Conservation (phyloP, 1,140 invertebrate species). For the Brachionus angularis region DNA sequence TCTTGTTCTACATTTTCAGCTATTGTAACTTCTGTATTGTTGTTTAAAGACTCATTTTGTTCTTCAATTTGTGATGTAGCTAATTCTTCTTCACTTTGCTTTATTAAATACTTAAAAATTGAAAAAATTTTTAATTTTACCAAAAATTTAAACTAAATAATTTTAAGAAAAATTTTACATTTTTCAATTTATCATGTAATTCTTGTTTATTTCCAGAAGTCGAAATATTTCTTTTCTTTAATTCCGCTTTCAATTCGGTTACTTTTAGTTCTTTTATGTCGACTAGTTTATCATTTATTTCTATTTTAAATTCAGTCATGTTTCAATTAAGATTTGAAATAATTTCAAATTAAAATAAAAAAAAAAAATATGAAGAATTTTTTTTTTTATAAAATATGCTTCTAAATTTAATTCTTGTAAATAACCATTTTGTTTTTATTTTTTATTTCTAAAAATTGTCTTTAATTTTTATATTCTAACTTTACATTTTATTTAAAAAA, state of each 20-base stretch:
- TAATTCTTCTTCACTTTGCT: neutral
- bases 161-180: neutral
- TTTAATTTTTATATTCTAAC: too few species aligned
- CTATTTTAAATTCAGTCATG: neutral
- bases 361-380: too few species aligned
- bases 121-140: neutral
- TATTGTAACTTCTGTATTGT: neutral
- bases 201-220: conserved; percentile 42
- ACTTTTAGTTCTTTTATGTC: conserved; percentile 15
- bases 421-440: too few species aligned
- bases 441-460: too few species aligned
- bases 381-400: too few species aligned
- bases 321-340: too few species aligned
- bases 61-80: neutral
- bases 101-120: conserved; percentile 2
- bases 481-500: too few species aligned
- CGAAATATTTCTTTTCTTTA: conserved; percentile 15
- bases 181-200: conserved; percentile 20
- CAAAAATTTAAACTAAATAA: neutral
- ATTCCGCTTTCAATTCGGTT: neutral
- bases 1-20: neutral
- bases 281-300: neutral
- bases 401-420: too few species aligned
- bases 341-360: too few species aligned
- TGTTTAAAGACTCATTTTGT: neutral